Base-by-base conservation (phyloP, 2,888 invertebrate species). In the Ichneumon xanthorius region DNA sequence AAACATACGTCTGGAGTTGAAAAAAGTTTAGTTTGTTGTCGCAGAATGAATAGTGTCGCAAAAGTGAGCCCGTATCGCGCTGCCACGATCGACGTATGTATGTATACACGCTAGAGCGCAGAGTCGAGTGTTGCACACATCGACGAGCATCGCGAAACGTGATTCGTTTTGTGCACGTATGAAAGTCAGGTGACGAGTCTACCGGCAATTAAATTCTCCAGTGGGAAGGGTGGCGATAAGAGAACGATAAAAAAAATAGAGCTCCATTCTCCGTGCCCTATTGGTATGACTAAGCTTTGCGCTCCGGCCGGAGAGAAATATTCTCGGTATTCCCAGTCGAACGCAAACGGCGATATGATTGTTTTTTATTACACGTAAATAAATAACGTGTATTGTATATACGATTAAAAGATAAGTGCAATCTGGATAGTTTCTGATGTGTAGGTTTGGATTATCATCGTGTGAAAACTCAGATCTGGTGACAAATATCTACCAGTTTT, bases 161-260 rank as follows among this genome's bases (percentile, higher is more conserved):
- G 4, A 53, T 40, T 68, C 45, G 53, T 58, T n/a, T 40, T 6
- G 50, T 63, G 40, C 33, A 50, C 63, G 30, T 14, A 45, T 50
- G 37, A 71, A n/a, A 75, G 19, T 33, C n/a, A 37, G 22, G 37
- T 63, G 40, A 48, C 26, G 61, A 63, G 48, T 61, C 61, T 37
- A 33, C 30, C 79, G 79, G 33, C 71, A 37, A 63, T 65, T 53
- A 37, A 65, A 53, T 65, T 45, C 16, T 65, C 65, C 65, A 72
- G 45, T 72, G 53, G n/a, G 53, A 72, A 22, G n/a, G 50, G 40
- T 37, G 37, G 45, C 50, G 72, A 80, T 80, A 80, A 72, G 55
- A 73, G 26, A 55, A n/a, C 37, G 30, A 65, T 40, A 37, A 61
- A 73, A 80, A 71, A 53, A 80, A 65, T 19, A 14, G 37, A 65